These are phyloP conservation scores for Pseudochaenichthys georgianus DNA, from an alignment of 2,797 vertebrate species.

Conservation along the genomic window DNA sequence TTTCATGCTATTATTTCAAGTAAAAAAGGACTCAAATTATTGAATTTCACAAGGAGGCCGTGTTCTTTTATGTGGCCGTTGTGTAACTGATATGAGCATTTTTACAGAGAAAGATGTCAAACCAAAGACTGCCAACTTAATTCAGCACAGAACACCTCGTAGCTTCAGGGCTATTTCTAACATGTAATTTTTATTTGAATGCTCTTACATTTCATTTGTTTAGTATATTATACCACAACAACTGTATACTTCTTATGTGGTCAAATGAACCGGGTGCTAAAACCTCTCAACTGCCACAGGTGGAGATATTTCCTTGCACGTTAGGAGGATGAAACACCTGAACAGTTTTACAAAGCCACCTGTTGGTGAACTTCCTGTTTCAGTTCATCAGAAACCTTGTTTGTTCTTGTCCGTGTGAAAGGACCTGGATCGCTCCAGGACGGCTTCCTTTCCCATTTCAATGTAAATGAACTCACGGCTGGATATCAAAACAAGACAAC, in stretches of 20 bases:
- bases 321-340: slow-evolving; percentile 40
- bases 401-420: slow-evolving; percentile 59
- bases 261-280: not conserved
- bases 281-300: slow-evolving; percentile 24
- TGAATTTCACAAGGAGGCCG: not conserved
- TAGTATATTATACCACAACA: not conserved
- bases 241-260: not conserved
- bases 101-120: slow-evolving; percentile 9
- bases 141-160: not conserved
- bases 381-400: slow-evolving; percentile 53
- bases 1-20: slow-evolving; percentile 22
- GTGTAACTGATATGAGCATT: slow-evolving; percentile 19
- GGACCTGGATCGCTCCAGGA: slow-evolving; percentile 25
- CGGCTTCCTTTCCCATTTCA: slow-evolving; percentile 34
- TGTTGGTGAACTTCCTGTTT: slow-evolving; percentile 57
- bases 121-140: not conserved
- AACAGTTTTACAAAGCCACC: slow-evolving; percentile 50
- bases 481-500: slow-evolving; percentile 51
- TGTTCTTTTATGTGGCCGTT: slow-evolving; percentile 6
- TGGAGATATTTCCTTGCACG: slow-evolving; percentile 58
- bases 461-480: slow-evolving; percentile 24
- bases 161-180: not conserved
- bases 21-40: slow-evolving; percentile 10
- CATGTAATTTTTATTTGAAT: not conserved
- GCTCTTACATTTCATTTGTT: not conserved